Evolutionary conservation across 2,888 invertebrate species (phyloP).

Genomic region (Acleris sparsana): DNA sequence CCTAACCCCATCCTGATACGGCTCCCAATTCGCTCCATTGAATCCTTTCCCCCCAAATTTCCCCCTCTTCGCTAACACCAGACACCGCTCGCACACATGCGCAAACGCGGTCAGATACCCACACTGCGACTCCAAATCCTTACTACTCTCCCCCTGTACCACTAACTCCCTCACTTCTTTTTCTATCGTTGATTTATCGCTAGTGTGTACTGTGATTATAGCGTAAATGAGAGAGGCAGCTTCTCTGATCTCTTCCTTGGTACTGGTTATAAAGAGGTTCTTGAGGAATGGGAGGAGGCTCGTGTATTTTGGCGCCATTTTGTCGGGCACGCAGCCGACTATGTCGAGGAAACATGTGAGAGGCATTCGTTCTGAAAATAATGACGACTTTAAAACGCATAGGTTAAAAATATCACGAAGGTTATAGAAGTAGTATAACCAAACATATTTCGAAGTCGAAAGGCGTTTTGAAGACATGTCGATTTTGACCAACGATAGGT

Average conservation of each 20-base stretch:
- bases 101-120: slow-evolving; percentile 90
- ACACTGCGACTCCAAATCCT: slow-evolving; percentile 89
- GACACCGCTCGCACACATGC: slow-evolving; percentile 87
- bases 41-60: slow-evolving; percentile 76
- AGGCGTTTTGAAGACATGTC: no score
- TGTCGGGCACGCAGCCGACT: slow-evolving; percentile 90
- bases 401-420: no score
- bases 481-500: no score
- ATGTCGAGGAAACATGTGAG: slow-evolving; percentile 92
- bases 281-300: slow-evolving; percentile 86
- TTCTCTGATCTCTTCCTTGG: slow-evolving; percentile 90
- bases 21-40: slow-evolving; percentile 79
- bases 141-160: slow-evolving; percentile 76
- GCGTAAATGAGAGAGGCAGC: slow-evolving; percentile 90
- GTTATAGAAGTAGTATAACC: no score
- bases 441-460: no score
- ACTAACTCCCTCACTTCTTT: slow-evolving; percentile 81
- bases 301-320: slow-evolving; percentile 85
- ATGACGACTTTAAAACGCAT: no score
- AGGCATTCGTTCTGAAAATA: slow-evolving; percentile 84
- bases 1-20: slow-evolving; percentile 83
- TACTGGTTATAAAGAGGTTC: slow-evolving; percentile 85
- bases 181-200: slow-evolving; percentile 77
- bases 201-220: slow-evolving; percentile 86
- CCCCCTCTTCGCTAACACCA: slow-evolving; percentile 74